Base-by-base conservation (phyloP, 2,888 invertebrate genomes). In the Orthosia incerta region DNA sequence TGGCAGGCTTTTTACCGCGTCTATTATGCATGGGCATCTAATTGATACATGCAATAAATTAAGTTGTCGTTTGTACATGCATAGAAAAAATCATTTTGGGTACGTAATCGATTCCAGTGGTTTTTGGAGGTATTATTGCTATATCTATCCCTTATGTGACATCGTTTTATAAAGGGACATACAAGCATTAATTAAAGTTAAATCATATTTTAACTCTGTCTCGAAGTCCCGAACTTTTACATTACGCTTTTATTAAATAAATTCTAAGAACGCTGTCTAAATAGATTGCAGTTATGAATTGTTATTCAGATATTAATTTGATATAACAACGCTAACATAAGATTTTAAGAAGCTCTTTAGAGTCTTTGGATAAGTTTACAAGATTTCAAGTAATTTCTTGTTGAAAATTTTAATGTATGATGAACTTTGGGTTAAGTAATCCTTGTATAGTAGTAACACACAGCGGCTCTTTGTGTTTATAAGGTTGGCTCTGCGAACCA, bases 251-350 rank as follows among this genome's bases (percentile, higher is more conserved):
- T 23, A 55, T 48, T 67, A 16, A 75, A 76, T 68, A 60, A 60
- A 71, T 39, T 39, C 31, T 18, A 51, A 67, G 74, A 59, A 16
- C 13, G 64, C 18, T 31, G 53, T 64, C 55, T 68, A 69, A 73
- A 56, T 13, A 65, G 56, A 61, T 59, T 71, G 71, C 31, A 76
- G 57, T 53, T 15, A 66, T n/a, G 53, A 56, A 67, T 70, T 73
- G 69, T 62, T 64, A 74, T 62, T 80, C 56, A 63, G 15, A 64
- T 55, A 70, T 55, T 74, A 73, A 78, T 73, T 68, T 71, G 16
- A 64, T 68, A 4, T 53, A 56, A 62, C 23, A 79, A 70, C n/a
- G 46, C 1, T 18, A 20, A 68, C 18, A 53, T 66, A 72, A 61
- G 46, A 59, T 56, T 50, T 65, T 65, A 68, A 67, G 63, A 50